A percentile compares a stretch with the other conserved stretches of the same genome.
phyloP scores from a whole-genome alignment of 1,140 invertebrate species.

The Eufriesea mexicana region DNA sequence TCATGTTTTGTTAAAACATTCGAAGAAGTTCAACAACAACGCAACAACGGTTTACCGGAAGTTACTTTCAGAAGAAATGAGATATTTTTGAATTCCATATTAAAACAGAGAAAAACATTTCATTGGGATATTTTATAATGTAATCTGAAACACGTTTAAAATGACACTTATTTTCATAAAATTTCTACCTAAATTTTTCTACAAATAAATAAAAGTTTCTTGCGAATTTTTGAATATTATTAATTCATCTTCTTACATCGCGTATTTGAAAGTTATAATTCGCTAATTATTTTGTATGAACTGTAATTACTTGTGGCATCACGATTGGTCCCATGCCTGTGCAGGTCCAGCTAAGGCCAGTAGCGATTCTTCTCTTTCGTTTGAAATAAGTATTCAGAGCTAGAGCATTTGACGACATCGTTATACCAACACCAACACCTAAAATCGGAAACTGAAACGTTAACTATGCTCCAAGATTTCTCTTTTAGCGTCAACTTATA shows the following conservation, averaged over 20 bases:
- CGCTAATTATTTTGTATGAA: background rate
- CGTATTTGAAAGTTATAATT: background rate
- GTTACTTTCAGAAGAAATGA: no score
- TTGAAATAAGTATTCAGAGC: constrained; percentile 82
- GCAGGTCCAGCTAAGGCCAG: constrained; percentile 78
- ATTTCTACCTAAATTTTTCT: no score
- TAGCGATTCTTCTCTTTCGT: constrained; percentile 77
- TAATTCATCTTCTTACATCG: background rate
- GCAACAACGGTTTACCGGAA: no score
- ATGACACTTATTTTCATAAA: no score
- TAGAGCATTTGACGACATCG: constrained; percentile 83
- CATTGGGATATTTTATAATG: no score
- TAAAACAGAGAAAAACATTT: no score
- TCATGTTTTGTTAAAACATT: background rate
- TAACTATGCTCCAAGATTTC: background rate
- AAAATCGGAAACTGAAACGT: constrained; percentile 33
- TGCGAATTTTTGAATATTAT: background rate
- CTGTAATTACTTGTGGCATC: constrained; percentile 78
- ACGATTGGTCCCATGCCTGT: constrained; percentile 81
- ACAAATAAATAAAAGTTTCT: background rate
- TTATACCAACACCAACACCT: constrained; percentile 85
- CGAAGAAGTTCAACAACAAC: background rate
- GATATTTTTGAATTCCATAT: no score
- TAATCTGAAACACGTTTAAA: no score
- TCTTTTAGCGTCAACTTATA: background rate